Evolutionary conservation across 2,888 invertebrate species (phyloP).

Genomic region (Diarsia brunnea): DNA sequence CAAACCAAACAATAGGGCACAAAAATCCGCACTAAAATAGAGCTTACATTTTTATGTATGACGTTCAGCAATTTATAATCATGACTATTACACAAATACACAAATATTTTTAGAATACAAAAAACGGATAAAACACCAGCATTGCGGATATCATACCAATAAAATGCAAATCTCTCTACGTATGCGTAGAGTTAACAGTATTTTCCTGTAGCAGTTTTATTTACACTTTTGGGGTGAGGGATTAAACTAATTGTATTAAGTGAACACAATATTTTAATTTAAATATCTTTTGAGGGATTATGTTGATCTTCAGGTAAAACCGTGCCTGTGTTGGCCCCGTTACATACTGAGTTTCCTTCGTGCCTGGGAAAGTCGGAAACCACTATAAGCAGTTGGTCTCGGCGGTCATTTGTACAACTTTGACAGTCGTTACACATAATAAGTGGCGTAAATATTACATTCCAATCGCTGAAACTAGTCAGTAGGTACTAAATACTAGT

Average conservation of each 20-base stretch:
- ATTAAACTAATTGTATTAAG: neutral
- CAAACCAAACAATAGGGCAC: constrained; percentile 26
- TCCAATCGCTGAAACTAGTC: neutral
- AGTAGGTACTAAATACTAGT: constrained; percentile 1
- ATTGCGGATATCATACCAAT: neutral
- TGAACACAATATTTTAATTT: neutral
- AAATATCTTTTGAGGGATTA: no score
- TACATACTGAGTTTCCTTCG: no score
- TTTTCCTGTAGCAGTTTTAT: neutral
- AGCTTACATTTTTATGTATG: constrained; percentile 34
- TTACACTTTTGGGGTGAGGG: neutral
- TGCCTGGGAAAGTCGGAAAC: no score
- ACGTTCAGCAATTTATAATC: constrained; percentile 26
- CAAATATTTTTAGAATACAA: neutral
- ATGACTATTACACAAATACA: constrained; percentile 27
- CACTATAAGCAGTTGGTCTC: no score
- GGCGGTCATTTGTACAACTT: no score
- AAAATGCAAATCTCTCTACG: neutral
- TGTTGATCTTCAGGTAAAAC: no score
- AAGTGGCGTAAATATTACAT: constrained; percentile 3
- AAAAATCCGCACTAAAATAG: constrained; percentile 24
- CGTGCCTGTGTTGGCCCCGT: no score
- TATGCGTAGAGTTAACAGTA: neutral
- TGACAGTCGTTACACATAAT: no score
- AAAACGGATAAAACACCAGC: neutral